Base-by-base conservation (phyloP, 2,888 invertebrate genomes). In the Dryocosmus kuriphilus region DNA sequence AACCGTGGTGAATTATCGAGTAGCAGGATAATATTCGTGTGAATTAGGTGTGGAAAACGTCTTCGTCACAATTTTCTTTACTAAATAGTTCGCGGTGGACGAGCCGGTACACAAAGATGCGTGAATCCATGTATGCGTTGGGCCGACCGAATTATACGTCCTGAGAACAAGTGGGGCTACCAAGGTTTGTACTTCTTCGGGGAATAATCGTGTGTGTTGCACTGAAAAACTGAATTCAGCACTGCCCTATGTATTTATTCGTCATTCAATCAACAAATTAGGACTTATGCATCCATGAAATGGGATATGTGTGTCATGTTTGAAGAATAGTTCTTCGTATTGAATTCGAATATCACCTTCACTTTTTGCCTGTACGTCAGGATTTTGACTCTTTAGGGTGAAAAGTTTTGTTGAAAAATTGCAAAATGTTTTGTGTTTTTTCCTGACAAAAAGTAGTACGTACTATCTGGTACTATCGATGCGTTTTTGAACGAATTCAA, bases 81-180 rank as follows among this genome's bases (percentile, higher is more conserved):
- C 2, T 60, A 51, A 71, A 78, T 76, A 90, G 90, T 89, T 81
- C 88, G 89, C 67, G 88, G 89, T 78, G 90, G 90, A 85, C 88
- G 89, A 62, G 88, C 86, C 74, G 85, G 87, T 77, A 77, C 83
- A 73, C 88, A 88, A 81, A 88, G 88, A 84, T 87, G 87, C 84
- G 86, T 85, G 74, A 89, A 90, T 83, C 89, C 89, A 76, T 90
- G 90, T 83, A 89, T 90, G 90, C 89, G 90, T 82, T 91, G 90
- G 90, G 90, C 90, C 75, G 89, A 89, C 79, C 87, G 89, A 86
- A 90, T 90, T 82, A 90, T 90, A 81, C 86, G 89, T 60, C 87
- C 86, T 78, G 89, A 90, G 81, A 30, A 88, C 87, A 90, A 90
- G 80, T 86, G 85, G 86, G 85, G 87, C 76, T 88, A 85, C 84